phyloP scores from a whole-genome alignment of 2,797 vertebrate genomes.

The Hephaestus fuliginosus region DNA sequence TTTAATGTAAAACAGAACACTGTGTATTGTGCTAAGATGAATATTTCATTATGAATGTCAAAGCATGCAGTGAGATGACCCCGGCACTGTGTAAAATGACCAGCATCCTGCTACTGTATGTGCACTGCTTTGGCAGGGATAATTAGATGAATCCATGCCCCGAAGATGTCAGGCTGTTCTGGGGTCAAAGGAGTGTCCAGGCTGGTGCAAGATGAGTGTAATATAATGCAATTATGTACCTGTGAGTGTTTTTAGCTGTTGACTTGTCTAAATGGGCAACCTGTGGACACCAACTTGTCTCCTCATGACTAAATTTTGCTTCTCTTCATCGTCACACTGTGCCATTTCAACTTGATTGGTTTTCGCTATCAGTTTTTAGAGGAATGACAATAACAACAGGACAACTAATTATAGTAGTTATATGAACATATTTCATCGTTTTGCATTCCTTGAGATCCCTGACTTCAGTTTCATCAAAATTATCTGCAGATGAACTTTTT shows the following conservation, averaged over 20 bases:
- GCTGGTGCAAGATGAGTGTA: constrained; percentile 51
- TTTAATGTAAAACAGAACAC: constrained; percentile 76
- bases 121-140: constrained; percentile 52
- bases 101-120: constrained; percentile 55
- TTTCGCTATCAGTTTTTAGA: background rate
- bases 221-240: constrained; percentile 61
- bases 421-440: background rate
- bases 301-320: background rate
- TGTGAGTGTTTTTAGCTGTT: constrained; percentile 43
- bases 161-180: constrained; percentile 62
- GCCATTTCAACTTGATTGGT: background rate
- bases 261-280: constrained; percentile 35
- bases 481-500: constrained; percentile 68
- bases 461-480: constrained; percentile 41
- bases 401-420: background rate
- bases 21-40: constrained; percentile 64
- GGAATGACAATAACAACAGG: background rate
- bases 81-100: constrained; percentile 54
- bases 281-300: constrained; percentile 19
- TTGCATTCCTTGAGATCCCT: constrained; percentile 3
- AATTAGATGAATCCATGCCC: constrained; percentile 73
- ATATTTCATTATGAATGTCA: constrained; percentile 78
- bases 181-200: constrained; percentile 57
- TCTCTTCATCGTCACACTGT: background rate
- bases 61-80: constrained; percentile 69